Percentiles rank a stretch among this genome's conserved stretches.
Evolutionary conservation across 1,140 invertebrate genomes (phyloP).

Genomic region (Stenopsyche tienmushanensis): DNA sequence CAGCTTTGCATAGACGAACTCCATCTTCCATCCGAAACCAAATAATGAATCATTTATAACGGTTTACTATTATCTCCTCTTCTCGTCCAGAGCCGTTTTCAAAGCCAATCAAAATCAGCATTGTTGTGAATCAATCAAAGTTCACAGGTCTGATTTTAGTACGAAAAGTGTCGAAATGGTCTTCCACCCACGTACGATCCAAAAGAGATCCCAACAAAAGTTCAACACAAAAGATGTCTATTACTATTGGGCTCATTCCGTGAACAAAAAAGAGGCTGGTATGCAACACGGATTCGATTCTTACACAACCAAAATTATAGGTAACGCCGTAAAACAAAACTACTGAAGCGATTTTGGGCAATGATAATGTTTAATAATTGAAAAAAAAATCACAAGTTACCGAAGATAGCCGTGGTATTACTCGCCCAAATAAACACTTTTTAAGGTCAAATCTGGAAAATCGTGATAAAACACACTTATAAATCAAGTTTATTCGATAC

Average conservation of each 20-base stretch:
- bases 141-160: slow-evolving; percentile 5
- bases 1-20: too few relatives aligned
- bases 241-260: not conserved
- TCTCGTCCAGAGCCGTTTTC: slow-evolving; percentile 13
- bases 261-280: not conserved
- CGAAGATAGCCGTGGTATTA: too few relatives aligned
- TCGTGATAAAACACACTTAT: too few relatives aligned
- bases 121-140: slow-evolving; percentile 21
- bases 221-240: not conserved
- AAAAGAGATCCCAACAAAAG: not conserved
- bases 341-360: not conserved
- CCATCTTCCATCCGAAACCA: not conserved
- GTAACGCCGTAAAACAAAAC: too few relatives aligned
- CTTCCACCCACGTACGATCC: slow-evolving; percentile 17
- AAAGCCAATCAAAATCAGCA: slow-evolving; percentile 19
- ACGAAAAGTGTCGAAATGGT: not conserved
- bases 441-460: too few relatives aligned
- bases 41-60: slow-evolving; percentile 5
- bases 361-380: too few relatives aligned
- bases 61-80: too few relatives aligned
- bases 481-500: too few relatives aligned
- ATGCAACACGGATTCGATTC: too few relatives aligned
- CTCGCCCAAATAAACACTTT: too few relatives aligned
- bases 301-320: too few relatives aligned
- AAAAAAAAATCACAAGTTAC: too few relatives aligned